Evolutionary conservation across 2,113 vertebrate species (phyloP), one percentile per base, ranked within the genome.

Genomic region (Siniperca chuatsi): DNA sequence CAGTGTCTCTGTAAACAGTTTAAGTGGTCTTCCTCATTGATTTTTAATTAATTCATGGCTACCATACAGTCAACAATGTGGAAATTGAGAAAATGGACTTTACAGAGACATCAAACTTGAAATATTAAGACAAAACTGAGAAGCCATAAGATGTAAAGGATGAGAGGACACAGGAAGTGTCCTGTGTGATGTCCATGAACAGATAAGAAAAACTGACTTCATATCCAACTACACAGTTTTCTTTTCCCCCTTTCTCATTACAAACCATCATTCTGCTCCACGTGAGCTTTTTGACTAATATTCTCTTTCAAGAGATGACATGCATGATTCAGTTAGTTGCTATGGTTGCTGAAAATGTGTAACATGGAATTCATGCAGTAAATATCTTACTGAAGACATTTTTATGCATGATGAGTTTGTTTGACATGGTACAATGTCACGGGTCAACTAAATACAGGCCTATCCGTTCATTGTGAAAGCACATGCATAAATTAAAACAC

Each of bases 321-420:
- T 88, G 35, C 82, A 75, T 85, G 83, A 92, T 86, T 91, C 75
- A 89, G 90, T 93, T 90, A 90, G 89, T 86, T 92, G 72, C 87
- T 78, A 83, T 78, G 83, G 91, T 44, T 89, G 67, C 86, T 79
- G 78, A 87, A 73, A 83, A 92, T 85, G 88, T 89, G 87, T 57
- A 77, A 88, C 78, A 60, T 82, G 82, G 86, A 91, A 92, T 81
- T 20, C 78, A 77, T 79, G 87, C 87, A 81, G 66, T 78, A 80
- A 81, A 84, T 72, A 84, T 86, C 78, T 77, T 80, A 85, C 84
- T 83, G 65, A 90, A 81, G 87, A 78, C 83, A 83, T 88, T 71
- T 88, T 90, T 90, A 87, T 93, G 92, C 90, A 88, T 90, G 86
- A 92, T 77, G 87, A 86, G 86, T 75, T 84, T 85, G 78, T 79